These are phyloP conservation scores for Oreochromis grahami DNA, from an alignment of 2,797 vertebrate species.

Conservation along the genomic window DNA sequence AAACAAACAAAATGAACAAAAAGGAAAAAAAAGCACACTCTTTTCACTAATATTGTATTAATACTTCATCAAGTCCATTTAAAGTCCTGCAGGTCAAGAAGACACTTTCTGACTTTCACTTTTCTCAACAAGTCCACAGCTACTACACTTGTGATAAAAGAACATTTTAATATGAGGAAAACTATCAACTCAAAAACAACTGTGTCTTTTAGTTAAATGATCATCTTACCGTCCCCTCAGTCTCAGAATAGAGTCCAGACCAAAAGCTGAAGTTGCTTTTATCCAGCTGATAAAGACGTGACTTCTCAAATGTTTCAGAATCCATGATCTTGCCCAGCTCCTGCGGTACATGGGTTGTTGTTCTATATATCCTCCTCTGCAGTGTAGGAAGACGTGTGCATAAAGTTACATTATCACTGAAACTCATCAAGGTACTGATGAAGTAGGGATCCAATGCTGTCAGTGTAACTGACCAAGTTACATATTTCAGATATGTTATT, in stretches of 20 bases:
- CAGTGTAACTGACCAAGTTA: background rate
- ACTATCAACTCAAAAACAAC: background rate
- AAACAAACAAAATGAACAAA: background rate
- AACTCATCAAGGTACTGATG: background rate
- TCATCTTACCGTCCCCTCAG: conserved; percentile 89
- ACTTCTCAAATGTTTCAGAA: conserved; percentile 95
- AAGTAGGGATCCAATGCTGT: background rate
- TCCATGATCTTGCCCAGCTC: conserved; percentile 97
- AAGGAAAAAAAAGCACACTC: background rate
- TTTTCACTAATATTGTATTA: background rate
- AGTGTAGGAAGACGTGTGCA: background rate
- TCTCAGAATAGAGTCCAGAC: conserved; percentile 96
- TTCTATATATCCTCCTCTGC: conserved; percentile 89
- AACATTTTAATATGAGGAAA: background rate
- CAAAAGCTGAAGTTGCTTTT: conserved; percentile 99
- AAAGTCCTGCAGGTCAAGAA: background rate
- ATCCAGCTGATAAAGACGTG: conserved; percentile 95
- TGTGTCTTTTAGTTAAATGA: background rate
- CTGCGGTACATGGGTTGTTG: conserved; percentile 86
- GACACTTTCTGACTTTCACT: background rate
- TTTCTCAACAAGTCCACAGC: background rate
- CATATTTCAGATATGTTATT: background rate
- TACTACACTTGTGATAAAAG: background rate
- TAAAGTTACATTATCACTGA: background rate
- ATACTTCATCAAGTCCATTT: background rate